Base-by-base conservation (phyloP, 2,113 vertebrate species). In the Ascaphus truei region DNA sequence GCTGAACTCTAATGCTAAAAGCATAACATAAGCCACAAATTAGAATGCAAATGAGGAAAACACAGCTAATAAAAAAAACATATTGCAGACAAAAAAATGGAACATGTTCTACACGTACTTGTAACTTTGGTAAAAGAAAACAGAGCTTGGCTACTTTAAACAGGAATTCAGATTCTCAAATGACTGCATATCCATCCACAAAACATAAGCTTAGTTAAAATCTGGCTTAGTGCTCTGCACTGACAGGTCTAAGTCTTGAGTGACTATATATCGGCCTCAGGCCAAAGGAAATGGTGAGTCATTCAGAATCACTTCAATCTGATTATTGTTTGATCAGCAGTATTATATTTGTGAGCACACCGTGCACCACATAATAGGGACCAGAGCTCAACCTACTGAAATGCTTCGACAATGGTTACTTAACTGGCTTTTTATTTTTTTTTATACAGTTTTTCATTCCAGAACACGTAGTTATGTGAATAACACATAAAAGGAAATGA, bases 161-260 rank as follows among this genome's bases (percentile, higher is more conserved):
- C 68, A 73, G 27, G 27, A 57, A 79, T 41, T 67, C 10, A 4
- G 77, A 77, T 77, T 73, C 34, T 74, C 36, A 31, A 51, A 69
- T 74, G 43, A 55, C 27, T 74, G 75, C 39, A 25, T 62, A 80
- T 26, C 18, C 56, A 80, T 26, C 18, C 56, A 75, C 62, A 72
- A 61, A 80, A 53, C 25, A 75, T 63, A 75, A 58, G 48, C 29
- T 79, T 79, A 79, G 55, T 81, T 75, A 85, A 80, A 75, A 83
- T 77, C 62, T 77, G 65, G 65, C 33, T 74, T 15, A 20, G 39
- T 74, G 73, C 73, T 78, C 73, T 68, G 72, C 67, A 67, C 23
- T 73, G 37, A n/a, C 31, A 82, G 75, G 33, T 29, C 39, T 73
- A 77, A 62, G 22, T 74, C 74, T 80, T 79, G 71, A 79, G 68